Evolutionary conservation across 37 sponge, comb jelly and placozoan species (phyloP).

Genomic region (Hormiphora californensis): DNA sequence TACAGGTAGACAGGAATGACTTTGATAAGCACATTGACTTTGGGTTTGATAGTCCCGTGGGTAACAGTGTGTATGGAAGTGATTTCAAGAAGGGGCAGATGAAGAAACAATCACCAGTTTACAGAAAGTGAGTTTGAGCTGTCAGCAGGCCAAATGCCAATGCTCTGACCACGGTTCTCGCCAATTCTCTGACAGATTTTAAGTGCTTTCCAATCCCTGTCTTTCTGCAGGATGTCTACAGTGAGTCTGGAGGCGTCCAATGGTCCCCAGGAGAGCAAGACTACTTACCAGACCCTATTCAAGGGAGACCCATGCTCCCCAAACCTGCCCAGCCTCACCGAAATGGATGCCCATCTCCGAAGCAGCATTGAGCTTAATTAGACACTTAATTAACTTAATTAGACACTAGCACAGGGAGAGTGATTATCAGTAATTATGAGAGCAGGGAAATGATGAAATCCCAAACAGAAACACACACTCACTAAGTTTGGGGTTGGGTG

Average conservation of each 20-base stretch:
- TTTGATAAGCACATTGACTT: conserved; percentile 49
- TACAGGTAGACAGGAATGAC: conserved; percentile 27
- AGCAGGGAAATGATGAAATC: too few species aligned
- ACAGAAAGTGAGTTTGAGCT: not conserved
- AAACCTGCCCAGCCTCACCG: not conserved
- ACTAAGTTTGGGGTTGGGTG: too few species aligned
- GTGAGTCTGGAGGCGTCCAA: conserved; percentile 17
- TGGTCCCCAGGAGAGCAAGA: not conserved
- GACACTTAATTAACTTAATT: too few species aligned
- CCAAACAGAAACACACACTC: too few species aligned
- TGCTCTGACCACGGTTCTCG: too few species aligned
- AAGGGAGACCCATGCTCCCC: not conserved
- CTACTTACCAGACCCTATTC: not conserved
- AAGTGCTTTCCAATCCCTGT: too few species aligned
- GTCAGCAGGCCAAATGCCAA: too few species aligned
- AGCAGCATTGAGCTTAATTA: conserved; percentile 47
- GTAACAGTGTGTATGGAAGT: not conserved
- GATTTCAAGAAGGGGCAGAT: not conserved
- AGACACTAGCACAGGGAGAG: too few species aligned
- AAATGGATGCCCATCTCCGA: conserved; percentile 52
- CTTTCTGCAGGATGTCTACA: not conserved
- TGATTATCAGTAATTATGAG: too few species aligned
- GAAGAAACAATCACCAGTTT: not conserved
- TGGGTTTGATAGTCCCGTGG: not conserved
- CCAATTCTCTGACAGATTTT: too few species aligned